A percentile compares a stretch with the other conserved stretches of the same genome.
These are phyloP conservation scores for Cirrhinus mrigala DNA, from an alignment of 2,797 vertebrate genomes.

Conservation along the genomic window DNA sequence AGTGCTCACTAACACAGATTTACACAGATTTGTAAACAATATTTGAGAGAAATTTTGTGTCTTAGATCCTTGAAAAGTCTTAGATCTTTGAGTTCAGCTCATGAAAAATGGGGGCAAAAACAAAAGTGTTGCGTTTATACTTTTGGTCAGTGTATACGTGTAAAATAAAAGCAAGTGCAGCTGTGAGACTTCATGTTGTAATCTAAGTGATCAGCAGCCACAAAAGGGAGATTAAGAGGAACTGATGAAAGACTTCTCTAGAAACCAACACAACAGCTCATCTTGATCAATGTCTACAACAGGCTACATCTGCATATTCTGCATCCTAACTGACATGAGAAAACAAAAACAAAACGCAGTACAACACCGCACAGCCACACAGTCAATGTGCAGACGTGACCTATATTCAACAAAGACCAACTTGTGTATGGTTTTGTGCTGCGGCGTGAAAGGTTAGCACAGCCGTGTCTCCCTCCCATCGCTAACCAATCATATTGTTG, in stretches of 20 bases:
- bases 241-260: slow-evolving; percentile 30
- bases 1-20: too few relatives aligned
- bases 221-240: slow-evolving; percentile 27
- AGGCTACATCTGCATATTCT: slow-evolving; percentile 2
- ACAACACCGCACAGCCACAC: not conserved
- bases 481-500: slow-evolving; percentile 2
- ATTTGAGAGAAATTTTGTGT: too few relatives aligned
- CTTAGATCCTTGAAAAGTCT: too few relatives aligned
- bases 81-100: too few relatives aligned
- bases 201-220: not conserved
- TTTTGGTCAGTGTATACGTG: too few relatives aligned
- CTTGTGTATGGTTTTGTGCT: not conserved
- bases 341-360: not conserved
- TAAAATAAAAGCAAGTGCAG: not conserved
- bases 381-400: not conserved
- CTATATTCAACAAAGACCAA: slow-evolving; percentile 22
- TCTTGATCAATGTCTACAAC: slow-evolving; percentile 5
- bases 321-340: not conserved
- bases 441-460: slow-evolving; percentile 32
- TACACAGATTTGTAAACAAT: too few relatives aligned
- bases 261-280: slow-evolving; percentile 49
- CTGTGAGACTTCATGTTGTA: not conserved
- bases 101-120: too few relatives aligned
- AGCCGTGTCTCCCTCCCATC: not conserved
- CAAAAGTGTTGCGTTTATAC: too few relatives aligned